Percentiles rank a stretch among this genome's conserved stretches.
Conservation (phyloP, 1,140 invertebrate genomes). For the Coptotermes formosanus region DNA sequence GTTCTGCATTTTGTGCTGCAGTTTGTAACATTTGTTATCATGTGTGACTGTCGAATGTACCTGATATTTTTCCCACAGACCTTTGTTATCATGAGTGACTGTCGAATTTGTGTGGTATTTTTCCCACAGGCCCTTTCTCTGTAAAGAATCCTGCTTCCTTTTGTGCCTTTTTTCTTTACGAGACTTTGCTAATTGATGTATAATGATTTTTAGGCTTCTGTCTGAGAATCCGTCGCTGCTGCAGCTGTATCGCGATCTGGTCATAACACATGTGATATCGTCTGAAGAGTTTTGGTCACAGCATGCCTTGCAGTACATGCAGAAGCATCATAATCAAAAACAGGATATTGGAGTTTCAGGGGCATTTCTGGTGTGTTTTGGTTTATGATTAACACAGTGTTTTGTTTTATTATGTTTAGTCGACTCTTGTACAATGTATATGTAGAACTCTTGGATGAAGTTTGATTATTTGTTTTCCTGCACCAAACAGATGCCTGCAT, state of each 20-base stretch:
- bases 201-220: conserved; percentile 59
- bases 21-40: too few relatives aligned
- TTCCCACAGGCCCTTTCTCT: too few relatives aligned
- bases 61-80: too few relatives aligned
- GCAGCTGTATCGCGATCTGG: conserved; percentile 88
- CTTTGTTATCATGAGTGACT: too few relatives aligned
- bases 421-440: too few relatives aligned
- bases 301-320: conserved; percentile 74
- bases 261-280: conserved; percentile 88
- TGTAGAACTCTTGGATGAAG: too few relatives aligned
- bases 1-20: too few relatives aligned
- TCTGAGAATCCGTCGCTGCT: conserved; percentile 79
- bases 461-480: too few relatives aligned
- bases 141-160: background rate
- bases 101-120: too few relatives aligned
- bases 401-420: background rate
- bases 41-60: too few relatives aligned
- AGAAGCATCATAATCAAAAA: conserved; percentile 65
- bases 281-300: conserved; percentile 96
- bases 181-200: background rate
- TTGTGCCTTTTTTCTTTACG: background rate
- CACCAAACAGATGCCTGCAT: too few relatives aligned
- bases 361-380: conserved; percentile 65
- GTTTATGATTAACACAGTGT: background rate
- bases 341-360: conserved; percentile 89